These are phyloP conservation scores for Arvicanthis niloticus DNA, from an alignment of 2,113 vertebrate species.

Conservation along the genomic window DNA sequence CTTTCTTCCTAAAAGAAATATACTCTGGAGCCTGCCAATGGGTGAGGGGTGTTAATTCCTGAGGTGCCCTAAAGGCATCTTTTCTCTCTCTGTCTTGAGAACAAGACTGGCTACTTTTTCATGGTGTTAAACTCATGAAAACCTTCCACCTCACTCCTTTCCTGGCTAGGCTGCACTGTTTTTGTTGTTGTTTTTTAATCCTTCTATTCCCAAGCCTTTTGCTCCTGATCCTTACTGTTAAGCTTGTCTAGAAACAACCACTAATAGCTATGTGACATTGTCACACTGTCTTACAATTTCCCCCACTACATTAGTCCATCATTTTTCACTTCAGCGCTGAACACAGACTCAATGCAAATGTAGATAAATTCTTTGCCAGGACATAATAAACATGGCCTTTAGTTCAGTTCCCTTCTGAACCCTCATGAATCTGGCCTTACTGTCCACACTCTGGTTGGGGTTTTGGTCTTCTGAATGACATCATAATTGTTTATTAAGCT, in stretches of 20 bases:
- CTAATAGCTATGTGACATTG: not conserved
- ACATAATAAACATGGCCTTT: not conserved
- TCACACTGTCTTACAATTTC: no score
- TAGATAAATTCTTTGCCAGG: not conserved
- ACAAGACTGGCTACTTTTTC: not conserved
- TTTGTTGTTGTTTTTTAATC: not conserved
- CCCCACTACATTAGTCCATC: no score
- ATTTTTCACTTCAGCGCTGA: not conserved
- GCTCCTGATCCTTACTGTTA: not conserved
- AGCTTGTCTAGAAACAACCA: not conserved
- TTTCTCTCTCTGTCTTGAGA: not conserved
- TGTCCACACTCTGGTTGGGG: not conserved
- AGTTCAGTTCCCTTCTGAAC: not conserved
- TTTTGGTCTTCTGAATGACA: no score
- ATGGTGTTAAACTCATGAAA: not conserved
- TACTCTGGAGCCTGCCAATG: not conserved
- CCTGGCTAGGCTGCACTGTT: not conserved
- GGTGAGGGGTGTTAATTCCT: not conserved
- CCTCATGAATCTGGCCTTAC: not conserved
- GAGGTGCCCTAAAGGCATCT: not conserved
- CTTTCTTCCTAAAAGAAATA: not conserved
- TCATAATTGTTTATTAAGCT: no score
- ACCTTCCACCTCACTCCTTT: not conserved
- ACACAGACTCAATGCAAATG: not conserved
- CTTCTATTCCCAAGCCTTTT: not conserved